These are phyloP conservation scores for Varecia variegata DNA, from an alignment of 2,797 vertebrate genomes.

Conservation along the genomic window DNA sequence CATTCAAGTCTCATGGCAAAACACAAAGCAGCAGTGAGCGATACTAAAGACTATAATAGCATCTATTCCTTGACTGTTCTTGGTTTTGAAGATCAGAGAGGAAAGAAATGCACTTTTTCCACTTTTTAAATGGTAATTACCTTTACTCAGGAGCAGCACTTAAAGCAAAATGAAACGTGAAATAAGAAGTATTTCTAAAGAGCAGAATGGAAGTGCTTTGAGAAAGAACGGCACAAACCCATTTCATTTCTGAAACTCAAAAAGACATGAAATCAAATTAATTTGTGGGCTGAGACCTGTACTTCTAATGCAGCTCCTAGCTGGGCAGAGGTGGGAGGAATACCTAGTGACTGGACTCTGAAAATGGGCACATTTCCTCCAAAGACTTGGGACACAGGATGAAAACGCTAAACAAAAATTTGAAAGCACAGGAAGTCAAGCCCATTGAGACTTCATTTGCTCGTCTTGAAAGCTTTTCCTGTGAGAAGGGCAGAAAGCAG, in stretches of 20 bases:
- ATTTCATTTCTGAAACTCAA: slow-evolving; percentile 66
- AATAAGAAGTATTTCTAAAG: slow-evolving; percentile 74
- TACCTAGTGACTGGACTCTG: background rate
- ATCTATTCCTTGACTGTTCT: slow-evolving; percentile 65
- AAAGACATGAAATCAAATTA: slow-evolving; percentile 72
- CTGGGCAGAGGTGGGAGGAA: background rate
- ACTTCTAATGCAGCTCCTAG: background rate
- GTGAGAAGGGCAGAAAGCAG: background rate
- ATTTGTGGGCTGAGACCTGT: slow-evolving; percentile 49
- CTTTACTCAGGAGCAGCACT: slow-evolving; percentile 75
- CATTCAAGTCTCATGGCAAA: background rate
- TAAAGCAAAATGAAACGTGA: slow-evolving; percentile 76
- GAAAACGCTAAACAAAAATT: background rate
- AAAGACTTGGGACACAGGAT: background rate
- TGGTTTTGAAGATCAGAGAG: slow-evolving; percentile 74
- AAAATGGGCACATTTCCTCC: background rate
- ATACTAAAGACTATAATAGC: background rate
- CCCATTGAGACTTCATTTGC: background rate
- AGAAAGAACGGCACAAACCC: slow-evolving; percentile 57
- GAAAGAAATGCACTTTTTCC: slow-evolving; percentile 74
- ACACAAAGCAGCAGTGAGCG: background rate
- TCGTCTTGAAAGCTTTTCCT: background rate
- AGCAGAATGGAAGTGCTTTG: slow-evolving; percentile 74
- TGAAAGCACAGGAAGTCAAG: background rate
- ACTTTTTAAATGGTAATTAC: slow-evolving; percentile 80